phyloP scores from a whole-genome alignment of 2,113 vertebrate genomes.

The Cheilinus undulatus region DNA sequence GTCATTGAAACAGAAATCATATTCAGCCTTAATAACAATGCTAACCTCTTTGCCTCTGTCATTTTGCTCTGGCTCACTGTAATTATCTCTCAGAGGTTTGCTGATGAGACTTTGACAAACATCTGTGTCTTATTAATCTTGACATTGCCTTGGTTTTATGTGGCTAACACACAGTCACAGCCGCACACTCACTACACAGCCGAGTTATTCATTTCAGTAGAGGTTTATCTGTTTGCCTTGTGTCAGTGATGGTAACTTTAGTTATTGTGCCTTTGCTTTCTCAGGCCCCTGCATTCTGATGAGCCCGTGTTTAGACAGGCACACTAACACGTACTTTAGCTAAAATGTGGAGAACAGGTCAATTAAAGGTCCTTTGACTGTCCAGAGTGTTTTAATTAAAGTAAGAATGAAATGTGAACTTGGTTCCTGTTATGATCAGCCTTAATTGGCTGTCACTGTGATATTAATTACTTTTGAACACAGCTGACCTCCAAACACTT shows the following conservation, averaged over 20 bases:
- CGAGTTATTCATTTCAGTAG: slow-evolving; percentile 14
- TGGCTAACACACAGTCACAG: slow-evolving; percentile 26
- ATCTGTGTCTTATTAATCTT: slow-evolving; percentile 59
- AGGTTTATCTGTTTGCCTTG: slow-evolving; percentile 47
- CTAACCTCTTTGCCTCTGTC: slow-evolving; percentile 55
- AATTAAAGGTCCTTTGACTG: slow-evolving; percentile 77
- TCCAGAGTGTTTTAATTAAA: slow-evolving; percentile 84
- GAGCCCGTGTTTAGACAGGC: slow-evolving; percentile 60
- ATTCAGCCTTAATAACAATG: slow-evolving; percentile 39
- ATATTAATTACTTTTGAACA: slow-evolving; percentile 81
- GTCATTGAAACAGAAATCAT: slow-evolving; percentile 26
- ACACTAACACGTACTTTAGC: slow-evolving; percentile 27
- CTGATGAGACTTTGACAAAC: slow-evolving; percentile 61
- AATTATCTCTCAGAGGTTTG: slow-evolving; percentile 52
- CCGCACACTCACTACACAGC: not conserved
- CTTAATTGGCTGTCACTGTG: slow-evolving; percentile 84
- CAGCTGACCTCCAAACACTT: slow-evolving; percentile 69
- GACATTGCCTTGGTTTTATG: slow-evolving; percentile 43
- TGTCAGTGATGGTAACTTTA: slow-evolving; percentile 67
- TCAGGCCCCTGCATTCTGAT: slow-evolving; percentile 67
- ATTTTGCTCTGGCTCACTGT: slow-evolving; percentile 36
- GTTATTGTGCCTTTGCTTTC: slow-evolving; percentile 63
- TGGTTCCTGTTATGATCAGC: slow-evolving; percentile 82
- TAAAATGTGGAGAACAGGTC: slow-evolving; percentile 74
- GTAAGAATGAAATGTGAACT: slow-evolving; percentile 82